These are phyloP conservation scores for Anodontia alba DNA, from an alignment of 2,888 invertebrate genomes.

Conservation along the genomic window DNA sequence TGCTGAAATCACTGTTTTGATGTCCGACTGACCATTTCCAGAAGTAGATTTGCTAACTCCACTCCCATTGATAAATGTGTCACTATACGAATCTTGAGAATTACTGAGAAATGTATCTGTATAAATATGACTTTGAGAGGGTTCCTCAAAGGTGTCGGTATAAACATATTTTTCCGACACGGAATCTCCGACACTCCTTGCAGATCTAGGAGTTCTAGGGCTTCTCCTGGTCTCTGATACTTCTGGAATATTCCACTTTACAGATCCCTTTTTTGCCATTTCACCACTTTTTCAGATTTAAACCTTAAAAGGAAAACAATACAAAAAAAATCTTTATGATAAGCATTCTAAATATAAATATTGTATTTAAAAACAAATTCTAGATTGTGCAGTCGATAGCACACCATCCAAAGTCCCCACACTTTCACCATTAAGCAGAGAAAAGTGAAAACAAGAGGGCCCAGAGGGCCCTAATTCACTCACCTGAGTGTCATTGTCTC, in stretches of 20 bases:
- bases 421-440: too few relatives aligned
- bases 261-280: slow-evolving; percentile 33
- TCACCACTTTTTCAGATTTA: not conserved
- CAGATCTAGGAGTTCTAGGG: slow-evolving; percentile 8
- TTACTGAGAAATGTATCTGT: slow-evolving; percentile 52
- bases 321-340: too few relatives aligned
- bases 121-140: slow-evolving; percentile 35
- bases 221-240: slow-evolving; percentile 5
- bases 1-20: slow-evolving; percentile 38
- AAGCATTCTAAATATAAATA: too few relatives aligned
- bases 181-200: slow-evolving; percentile 27
- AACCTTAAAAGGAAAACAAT: too few relatives aligned
- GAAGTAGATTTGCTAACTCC: slow-evolving; percentile 26
- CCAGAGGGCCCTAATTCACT: too few relatives aligned
- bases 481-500: too few relatives aligned
- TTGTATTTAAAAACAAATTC: too few relatives aligned
- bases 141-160: slow-evolving; percentile 47
- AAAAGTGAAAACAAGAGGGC: too few relatives aligned
- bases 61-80: slow-evolving; percentile 44
- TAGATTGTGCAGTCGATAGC: too few relatives aligned
- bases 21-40: slow-evolving; percentile 19
- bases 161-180: slow-evolving; percentile 42
- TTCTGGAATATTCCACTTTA: slow-evolving; percentile 42
- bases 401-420: too few relatives aligned
- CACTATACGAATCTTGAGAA: slow-evolving; percentile 51